Conservation (phyloP, 37 sponge, comb jelly and placozoan genomes). For the Halichondria panicea region DNA sequence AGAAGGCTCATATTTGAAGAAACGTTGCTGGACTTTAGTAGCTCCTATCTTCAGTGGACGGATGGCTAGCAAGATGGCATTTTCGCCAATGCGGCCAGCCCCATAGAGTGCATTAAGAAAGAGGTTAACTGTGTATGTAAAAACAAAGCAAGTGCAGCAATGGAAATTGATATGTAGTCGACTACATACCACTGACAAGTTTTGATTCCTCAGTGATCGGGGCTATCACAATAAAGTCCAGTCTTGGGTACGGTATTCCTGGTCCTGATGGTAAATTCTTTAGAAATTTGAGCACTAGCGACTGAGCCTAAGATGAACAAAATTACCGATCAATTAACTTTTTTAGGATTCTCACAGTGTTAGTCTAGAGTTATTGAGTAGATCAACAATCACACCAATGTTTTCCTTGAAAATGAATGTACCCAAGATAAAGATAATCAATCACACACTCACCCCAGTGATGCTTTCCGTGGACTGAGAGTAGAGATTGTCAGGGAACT, state of each 20-base stretch:
- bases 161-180: no score
- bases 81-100: background rate
- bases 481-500: background rate
- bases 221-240: constrained; percentile 35
- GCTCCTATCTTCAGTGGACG: constrained; percentile 36
- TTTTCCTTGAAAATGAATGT: no score
- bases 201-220: constrained; percentile 31
- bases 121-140: constrained; percentile 8
- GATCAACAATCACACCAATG: no score
- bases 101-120: constrained; percentile 3
- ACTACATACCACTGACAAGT: constrained; percentile 15
- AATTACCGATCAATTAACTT: no score
- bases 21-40: background rate
- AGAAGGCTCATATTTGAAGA: constrained; percentile 19
- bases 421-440: no score
- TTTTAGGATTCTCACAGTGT: no score
- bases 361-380: no score
- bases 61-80: constrained; percentile 36
- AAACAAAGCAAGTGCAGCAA: no score
- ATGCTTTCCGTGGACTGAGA: background rate
- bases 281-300: no score
- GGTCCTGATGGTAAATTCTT: no score
- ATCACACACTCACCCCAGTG: no score
- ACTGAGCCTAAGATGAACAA: no score
- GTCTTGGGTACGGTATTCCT: background rate